Evolutionary conservation across 2,113 vertebrate genomes (phyloP).

Genomic region (Ia io): DNA sequence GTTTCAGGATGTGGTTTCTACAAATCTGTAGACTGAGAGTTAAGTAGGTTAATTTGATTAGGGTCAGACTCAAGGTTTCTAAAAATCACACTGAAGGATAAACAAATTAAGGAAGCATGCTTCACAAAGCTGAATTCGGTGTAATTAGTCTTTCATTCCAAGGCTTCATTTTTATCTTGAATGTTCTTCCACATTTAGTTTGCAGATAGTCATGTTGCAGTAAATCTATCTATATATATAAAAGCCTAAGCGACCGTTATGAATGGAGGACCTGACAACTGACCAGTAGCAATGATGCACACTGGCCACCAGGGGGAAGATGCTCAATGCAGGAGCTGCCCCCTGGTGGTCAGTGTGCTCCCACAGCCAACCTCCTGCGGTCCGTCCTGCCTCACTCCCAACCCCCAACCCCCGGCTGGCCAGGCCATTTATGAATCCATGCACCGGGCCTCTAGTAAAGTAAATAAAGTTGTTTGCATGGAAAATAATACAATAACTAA

Average conservation of each 20-base stretch:
- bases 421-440: too few species aligned
- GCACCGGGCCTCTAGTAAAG: too few species aligned
- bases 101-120: not conserved
- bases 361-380: too few species aligned
- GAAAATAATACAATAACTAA: not conserved
- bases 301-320: too few species aligned
- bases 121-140: not conserved
- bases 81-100: not conserved
- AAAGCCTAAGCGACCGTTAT: too few species aligned
- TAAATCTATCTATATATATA: too few species aligned
- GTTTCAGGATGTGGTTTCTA: not conserved
- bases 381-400: too few species aligned
- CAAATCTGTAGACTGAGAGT: not conserved
- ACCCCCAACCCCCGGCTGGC: too few species aligned
- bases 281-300: too few species aligned
- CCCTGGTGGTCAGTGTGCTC: too few species aligned
- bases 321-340: too few species aligned
- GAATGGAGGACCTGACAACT: too few species aligned
- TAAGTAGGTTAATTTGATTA: not conserved
- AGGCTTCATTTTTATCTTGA: not conserved
- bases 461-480: not conserved
- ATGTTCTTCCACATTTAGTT: not conserved
- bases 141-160: not conserved
- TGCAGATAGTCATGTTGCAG: not conserved
- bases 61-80: not conserved